Conservation (phyloP, 1,140 invertebrate species). For the Telenomus remus region DNA sequence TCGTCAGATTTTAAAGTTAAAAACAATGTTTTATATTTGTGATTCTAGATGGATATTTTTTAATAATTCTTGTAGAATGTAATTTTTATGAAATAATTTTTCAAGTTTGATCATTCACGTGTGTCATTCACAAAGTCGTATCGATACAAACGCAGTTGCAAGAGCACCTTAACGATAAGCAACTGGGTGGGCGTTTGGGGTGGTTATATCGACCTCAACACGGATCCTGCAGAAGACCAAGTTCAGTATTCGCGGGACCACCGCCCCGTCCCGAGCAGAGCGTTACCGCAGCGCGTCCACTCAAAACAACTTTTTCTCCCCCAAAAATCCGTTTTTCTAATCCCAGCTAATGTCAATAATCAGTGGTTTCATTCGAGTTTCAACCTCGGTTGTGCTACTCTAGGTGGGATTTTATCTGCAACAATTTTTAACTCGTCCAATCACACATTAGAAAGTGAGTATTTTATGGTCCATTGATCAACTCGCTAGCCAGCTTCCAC, state of each 20-base stretch:
- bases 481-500: too few relatives aligned
- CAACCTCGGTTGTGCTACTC: too few relatives aligned
- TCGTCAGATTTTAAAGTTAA: too few relatives aligned
- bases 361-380: conserved; percentile 4
- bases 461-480: too few relatives aligned
- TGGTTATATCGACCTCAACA: conserved; percentile 70
- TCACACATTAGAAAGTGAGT: too few relatives aligned
- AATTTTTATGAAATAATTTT: too few relatives aligned
- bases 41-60: too few relatives aligned
- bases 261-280: conserved; percentile 65
- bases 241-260: conserved; percentile 72
- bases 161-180: background rate
- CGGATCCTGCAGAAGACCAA: conserved; percentile 60
- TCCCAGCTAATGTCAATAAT: background rate
- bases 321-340: conserved; percentile 1
- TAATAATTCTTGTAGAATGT: too few relatives aligned
- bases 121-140: background rate
- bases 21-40: too few relatives aligned
- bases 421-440: too few relatives aligned
- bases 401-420: too few relatives aligned
- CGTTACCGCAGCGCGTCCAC: conserved; percentile 42
- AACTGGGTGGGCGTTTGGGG: conserved; percentile 37
- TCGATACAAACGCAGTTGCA: background rate
- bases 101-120: background rate
- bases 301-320: background rate